Evolutionary conservation across 2,888 invertebrate genomes (phyloP), one percentile per base, ranked within the genome.

Genomic region (Lithophane socia): DNA sequence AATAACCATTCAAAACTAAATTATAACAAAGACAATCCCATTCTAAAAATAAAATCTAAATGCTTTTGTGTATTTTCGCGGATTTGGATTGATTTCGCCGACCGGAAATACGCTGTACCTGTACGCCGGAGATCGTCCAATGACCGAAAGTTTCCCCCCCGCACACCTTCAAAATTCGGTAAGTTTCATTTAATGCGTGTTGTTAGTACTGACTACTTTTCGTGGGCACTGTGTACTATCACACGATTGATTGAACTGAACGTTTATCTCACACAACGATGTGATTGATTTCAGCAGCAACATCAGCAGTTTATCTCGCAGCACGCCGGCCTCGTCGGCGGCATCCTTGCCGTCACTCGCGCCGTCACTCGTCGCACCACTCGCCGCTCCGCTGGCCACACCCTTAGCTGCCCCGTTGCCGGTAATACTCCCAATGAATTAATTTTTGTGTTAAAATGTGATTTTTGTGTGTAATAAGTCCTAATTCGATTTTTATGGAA

Each of bases 281-380:
- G 64, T 49, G 42, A 24, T 83, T 88, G 67, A 79, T 90, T 88
- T 83, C 86, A 88, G 97, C 97, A 98, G 98, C 97, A 98, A 98
- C 96, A 98, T 98, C 92, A 98, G 98, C 97, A 98, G 98, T 94
- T 95, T 98, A 92, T 98, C 98, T 89, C 97, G 98, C 91, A 94
- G 97, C 90, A 97, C 97, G 85, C 97, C 97, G 29, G 97, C 97
- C 82, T 97, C 97, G 84, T 83, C 71, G 64, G 91, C 95, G 56
- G 90, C 91, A 70, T 92, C 92, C 10, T 87, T 93, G 68, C 91
- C 95, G 73, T 89, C 94, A 75, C 90, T 94, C 37, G 37, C 37
- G 37, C 89, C 92, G 8, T 87, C 92, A 24, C 87, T 94, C 69
- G 92, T 93, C 37, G 92, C 95, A n/a, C 93, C 94, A 69, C 91